phyloP scores from a whole-genome alignment of 2,113 vertebrate genomes.

The Lontra canadensis region DNA sequence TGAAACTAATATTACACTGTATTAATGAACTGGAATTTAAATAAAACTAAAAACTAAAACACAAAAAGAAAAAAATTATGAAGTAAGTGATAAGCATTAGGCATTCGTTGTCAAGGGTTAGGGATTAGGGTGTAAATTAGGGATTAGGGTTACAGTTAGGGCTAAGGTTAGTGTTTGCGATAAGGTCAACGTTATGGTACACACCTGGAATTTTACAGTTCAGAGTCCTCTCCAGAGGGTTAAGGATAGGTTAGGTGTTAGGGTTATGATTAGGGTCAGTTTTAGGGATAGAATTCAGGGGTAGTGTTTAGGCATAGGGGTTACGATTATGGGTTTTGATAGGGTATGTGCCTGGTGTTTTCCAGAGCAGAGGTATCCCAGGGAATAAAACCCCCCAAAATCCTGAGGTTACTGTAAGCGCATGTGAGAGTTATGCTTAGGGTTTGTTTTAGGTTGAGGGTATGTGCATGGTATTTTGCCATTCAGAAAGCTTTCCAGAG shows the following conservation, averaged over 20 bases:
- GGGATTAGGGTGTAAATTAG: not conserved
- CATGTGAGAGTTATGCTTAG: not conserved
- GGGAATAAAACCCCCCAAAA: not conserved
- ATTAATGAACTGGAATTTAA: not conserved
- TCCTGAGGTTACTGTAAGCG: not conserved
- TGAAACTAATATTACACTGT: not conserved
- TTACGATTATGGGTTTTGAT: not conserved
- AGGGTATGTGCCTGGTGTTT: not conserved
- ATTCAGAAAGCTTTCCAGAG: not conserved
- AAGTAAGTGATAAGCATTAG: not conserved
- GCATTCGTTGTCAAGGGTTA: not conserved
- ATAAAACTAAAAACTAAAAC: not conserved
- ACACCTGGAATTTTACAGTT: not conserved
- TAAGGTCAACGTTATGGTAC: not conserved
- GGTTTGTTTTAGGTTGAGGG: not conserved
- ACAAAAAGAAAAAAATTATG: not conserved
- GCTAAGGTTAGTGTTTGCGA: not conserved
- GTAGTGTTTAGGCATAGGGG: not conserved
- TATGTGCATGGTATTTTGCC: not conserved
- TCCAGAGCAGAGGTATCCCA: not conserved
- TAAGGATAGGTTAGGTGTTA: not conserved
- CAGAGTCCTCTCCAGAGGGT: not conserved
- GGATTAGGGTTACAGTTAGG: not conserved
- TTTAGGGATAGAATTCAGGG: not conserved
- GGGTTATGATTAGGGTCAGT: not conserved